These are phyloP conservation scores for Noctua comes DNA, from an alignment of 2,888 invertebrate genomes.

Conservation along the genomic window DNA sequence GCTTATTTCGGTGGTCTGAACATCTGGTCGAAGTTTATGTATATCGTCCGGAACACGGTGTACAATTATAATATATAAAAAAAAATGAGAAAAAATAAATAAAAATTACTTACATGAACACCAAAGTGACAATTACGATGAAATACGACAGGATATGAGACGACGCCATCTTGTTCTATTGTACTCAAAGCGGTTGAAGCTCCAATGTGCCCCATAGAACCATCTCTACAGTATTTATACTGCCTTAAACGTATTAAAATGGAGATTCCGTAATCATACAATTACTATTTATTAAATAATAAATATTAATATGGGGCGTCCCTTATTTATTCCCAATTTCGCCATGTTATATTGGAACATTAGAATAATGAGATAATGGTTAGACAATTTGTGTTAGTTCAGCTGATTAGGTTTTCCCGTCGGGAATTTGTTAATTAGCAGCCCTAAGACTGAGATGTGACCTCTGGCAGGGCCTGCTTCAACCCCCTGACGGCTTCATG, in stretches of 20 bases:
- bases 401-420: too few species aligned
- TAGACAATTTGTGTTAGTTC: too few species aligned
- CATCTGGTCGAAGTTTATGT: too few species aligned
- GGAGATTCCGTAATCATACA: constrained; percentile 17
- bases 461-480: too few species aligned
- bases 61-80: too few species aligned
- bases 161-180: not conserved
- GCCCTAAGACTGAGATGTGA: too few species aligned
- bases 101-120: constrained; percentile 8
- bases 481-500: too few species aligned
- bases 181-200: not conserved
- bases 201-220: not conserved
- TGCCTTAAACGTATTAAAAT: constrained; percentile 2
- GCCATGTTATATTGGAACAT: not conserved
- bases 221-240: constrained; percentile 1
- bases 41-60: too few species aligned
- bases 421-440: too few species aligned
- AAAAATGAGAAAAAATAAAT: too few species aligned
- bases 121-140: not conserved
- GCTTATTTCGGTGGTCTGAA: too few species aligned
- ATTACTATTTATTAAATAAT: constrained; percentile 25
- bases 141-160: not conserved
- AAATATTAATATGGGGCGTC: constrained; percentile 16
- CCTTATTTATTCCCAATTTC: not conserved
- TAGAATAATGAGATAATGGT: not conserved